Evolutionary conservation across 1,140 invertebrate species (phyloP), one percentile per base, ranked within the genome.

Genomic region (Orius insidiosus): DNA sequence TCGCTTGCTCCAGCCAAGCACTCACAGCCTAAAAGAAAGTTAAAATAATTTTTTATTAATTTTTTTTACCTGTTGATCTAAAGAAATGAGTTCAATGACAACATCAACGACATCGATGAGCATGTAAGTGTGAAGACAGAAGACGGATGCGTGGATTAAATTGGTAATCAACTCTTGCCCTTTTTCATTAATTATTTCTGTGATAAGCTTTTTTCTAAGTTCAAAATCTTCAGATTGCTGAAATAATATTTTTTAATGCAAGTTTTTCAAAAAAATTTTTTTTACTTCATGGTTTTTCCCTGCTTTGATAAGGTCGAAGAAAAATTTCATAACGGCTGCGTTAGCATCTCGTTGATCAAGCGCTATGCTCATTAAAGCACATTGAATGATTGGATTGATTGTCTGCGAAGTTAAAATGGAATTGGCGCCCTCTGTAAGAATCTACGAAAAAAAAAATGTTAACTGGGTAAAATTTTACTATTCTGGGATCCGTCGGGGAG

Each of bases 291-390:
- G 62, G 60, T 49, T 62, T 49, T 72, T 64, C 19, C 75, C 76
- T 56, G 72, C 71, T 47, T 77, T 70, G 7, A 92, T 62, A 19
- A 92, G 65, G 59, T 90, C 85, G 49, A 71, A 76, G 42, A 92
- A 78, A 62, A 90, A 93, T 68, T 92, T 93, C 80, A 93, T 92
- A 10, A 96, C 88, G 11, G 88, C 90, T 15, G 78, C 77, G 69
- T 94, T 96, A 5, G 94, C 94, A 55, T 98, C 94, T 59, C 81
- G 77, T 62, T 98, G 93, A 61, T 96, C 89, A 35, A 97, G 66
- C 9, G 75, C 72, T 52, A 78, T 76, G 7, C 87, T 83, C 53
- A 82, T 69, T 30, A 89, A 63, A 16, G 79, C 86, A 64, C 85
- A 89, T 57, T 85, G 76, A 51, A 93, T 63, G 51, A 95, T 78